Evolutionary conservation across 2,797 vertebrate species (phyloP).

Genomic region (Sebastiscus albofasciatus): DNA sequence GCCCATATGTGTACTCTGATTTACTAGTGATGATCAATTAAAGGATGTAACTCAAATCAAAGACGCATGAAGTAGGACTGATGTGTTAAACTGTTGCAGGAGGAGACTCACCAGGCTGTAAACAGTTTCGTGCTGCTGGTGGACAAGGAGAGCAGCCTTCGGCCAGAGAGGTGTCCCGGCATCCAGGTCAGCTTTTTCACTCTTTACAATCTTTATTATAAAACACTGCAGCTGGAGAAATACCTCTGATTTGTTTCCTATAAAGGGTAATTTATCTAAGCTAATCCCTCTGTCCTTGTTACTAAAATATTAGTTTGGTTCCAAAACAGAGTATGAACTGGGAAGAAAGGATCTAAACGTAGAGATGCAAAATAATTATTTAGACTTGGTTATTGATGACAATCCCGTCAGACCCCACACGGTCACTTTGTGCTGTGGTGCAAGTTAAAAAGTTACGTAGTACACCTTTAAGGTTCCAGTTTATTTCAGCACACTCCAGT

Average conservation of each 20-base stretch:
- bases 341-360: rapidly evolving
- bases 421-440: neutral
- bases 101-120: slow-evolving; percentile 74
- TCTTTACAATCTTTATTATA: neutral
- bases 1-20: neutral
- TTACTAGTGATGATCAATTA: neutral
- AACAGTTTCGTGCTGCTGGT: slow-evolving; percentile 84
- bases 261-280: neutral
- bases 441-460: neutral
- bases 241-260: neutral
- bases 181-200: slow-evolving; percentile 82
- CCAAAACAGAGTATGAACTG: rapidly evolving
- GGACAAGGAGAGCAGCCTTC: slow-evolving; percentile 82
- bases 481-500: rapidly evolving
- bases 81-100: slow-evolving; percentile 62
- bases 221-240: neutral
- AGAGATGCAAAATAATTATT: neutral
- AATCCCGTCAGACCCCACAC: rapidly evolving
- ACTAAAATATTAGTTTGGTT: neutral
- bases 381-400: neutral
- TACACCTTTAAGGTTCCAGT: neutral
- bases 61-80: neutral
- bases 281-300: rapidly evolving
- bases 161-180: slow-evolving; percentile 80
- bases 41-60: neutral